These are phyloP conservation scores for Genyomyrus donnyi DNA, from an alignment of 2,113 vertebrate species.

Conservation along the genomic window DNA sequence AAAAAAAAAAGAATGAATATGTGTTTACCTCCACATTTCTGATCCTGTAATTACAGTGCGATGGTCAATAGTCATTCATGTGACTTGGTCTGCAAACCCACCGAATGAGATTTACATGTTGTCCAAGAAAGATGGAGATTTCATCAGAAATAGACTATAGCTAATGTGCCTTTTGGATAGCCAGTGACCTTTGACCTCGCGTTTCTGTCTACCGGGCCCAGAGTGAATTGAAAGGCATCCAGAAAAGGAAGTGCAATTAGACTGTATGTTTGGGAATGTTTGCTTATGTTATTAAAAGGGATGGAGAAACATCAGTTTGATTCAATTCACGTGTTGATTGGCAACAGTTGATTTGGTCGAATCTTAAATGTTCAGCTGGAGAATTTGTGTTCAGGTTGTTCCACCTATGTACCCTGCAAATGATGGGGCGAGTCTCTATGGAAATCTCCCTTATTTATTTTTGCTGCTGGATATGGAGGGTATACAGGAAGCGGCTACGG, in stretches of 20 bases:
- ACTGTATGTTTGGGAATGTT: not conserved
- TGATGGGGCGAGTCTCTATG: not conserved
- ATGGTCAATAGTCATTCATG: not conserved
- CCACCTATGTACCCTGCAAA: not conserved
- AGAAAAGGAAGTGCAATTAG: not conserved
- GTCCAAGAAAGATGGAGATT: not conserved
- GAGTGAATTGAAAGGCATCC: not conserved
- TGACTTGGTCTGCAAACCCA: not conserved
- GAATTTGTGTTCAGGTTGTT: not conserved
- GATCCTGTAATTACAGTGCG: not conserved
- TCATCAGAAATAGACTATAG: not conserved
- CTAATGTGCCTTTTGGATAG: not conserved
- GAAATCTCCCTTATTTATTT: not conserved
- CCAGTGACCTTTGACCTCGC: not conserved
- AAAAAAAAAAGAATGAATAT: not conserved
- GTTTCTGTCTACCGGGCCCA: not conserved
- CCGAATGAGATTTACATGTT: not conserved
- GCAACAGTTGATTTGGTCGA: not conserved
- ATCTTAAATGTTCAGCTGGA: not conserved
- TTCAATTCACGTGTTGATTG: not conserved
- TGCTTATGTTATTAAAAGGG: not conserved
- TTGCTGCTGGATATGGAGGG: not conserved
- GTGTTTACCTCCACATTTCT: not conserved
- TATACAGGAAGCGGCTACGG: not conserved
- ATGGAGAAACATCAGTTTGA: not conserved